Base-by-base conservation (phyloP, 1,140 invertebrate species). In the Drosophila subobscura region DNA sequence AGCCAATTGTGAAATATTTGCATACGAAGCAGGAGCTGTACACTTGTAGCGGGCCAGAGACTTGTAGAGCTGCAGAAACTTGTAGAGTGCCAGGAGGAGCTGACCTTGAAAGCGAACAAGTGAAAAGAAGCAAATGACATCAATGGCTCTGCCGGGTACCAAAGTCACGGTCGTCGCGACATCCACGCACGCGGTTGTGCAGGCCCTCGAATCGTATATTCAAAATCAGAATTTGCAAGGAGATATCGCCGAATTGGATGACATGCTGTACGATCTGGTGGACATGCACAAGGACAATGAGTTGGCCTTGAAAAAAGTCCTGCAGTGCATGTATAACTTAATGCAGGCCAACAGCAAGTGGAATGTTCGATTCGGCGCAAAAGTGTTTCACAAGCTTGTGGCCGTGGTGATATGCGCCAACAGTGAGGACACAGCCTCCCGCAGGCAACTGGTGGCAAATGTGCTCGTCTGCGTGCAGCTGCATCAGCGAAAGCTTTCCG, bases 151-250 rank as follows among this genome's bases (percentile, higher is more conserved):
- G 45, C 57, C 57, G 5, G 27, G 56, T 5, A 88, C 68, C n/a
- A 88, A 66, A 65, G 64, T 70, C 33, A 85, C 64, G 27, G 77
- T 20, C 77, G 22, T 20, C 16, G 22, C 65, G 4, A 85, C 81
- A 7, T 49, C 51, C 12, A 81, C 77, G 0, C 65, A 85, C 23
- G 83, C 78, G 0, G 83, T 86, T 20, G 83, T 88, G 2, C 64
- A 83, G 50, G 74, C 65, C 6, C 25, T 86, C 5, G 83, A 86
- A 5, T 51, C 47, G 0, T 86, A 72, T 51, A 86, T 86, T 14
- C 83, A 83, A 12, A 86, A 86, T 33, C 78, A 86, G 51, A 86
- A 86, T 52, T 25, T 88, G n/a, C 50, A 88, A 16, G 83, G 83
- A 2, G 78, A 83, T 6, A 54, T 86, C 2, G 83, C 83, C 12